Evolutionary conservation across 2,888 invertebrate genomes (phyloP), one percentile per base, ranked within the genome.

Genomic region (Rambutsinella grinnellia): DNA sequence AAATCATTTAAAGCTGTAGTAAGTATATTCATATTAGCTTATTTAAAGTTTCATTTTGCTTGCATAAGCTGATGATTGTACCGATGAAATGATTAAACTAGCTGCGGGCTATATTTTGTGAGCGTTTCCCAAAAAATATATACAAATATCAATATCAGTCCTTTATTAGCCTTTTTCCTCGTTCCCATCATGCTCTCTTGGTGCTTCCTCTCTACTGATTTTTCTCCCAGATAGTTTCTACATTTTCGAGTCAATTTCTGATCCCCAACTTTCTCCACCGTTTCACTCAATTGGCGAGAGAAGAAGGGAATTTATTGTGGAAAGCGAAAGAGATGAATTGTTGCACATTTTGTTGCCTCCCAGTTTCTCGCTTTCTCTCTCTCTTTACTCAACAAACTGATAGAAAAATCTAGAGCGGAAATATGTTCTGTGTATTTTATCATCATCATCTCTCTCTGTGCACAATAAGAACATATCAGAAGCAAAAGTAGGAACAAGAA

Each of bases 321-420:
- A 36, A 36, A 36, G 36, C 5, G 53, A 53, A 53, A 19, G 17
- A 53, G 21, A 13, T 27, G 10, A 19, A 47, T 47, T 61, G 47
- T 51, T 56, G 58, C 24, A 36, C 72, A 72, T 58, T 72, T 67
- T 66, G 60, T 24, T 65, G 47, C 44, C 49, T 36, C 13, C 58
- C 2, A 8, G 6, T 23, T 13, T 46, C 62, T n/a, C n/a, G n/a
- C n/a, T n/a, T n/a, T n/a, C n/a, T n/a, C n/a, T n/a, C n/a, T n/a
- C n/a, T n/a, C n/a, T n/a, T n/a, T n/a, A n/a, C n/a, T n/a, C n/a
- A n/a, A n/a, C 17, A 24, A 71, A 57, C 26, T 71, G 71, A 57
- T 63, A 63, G 72, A 66, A 72, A 71, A 66, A 57, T 13, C 5
- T 13, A 36, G 65, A 66, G 19, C 66, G 72, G 72, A 72, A 72